Conservation (phyloP, 2,113 vertebrate species). For the Misgurnus mizolepis region DNA sequence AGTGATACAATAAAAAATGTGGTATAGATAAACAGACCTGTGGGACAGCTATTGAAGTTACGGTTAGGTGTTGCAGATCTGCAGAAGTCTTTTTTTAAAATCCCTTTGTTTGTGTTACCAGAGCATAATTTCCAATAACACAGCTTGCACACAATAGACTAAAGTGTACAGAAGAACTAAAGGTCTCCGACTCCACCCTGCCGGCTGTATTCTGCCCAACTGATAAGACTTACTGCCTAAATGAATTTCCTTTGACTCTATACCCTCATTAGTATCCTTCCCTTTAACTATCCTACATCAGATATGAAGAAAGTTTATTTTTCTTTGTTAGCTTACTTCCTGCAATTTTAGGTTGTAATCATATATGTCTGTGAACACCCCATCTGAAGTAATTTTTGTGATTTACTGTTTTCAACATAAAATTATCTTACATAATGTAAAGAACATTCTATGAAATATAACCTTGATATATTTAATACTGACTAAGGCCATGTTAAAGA, state of each 20-base stretch:
- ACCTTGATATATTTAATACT: too few species aligned
- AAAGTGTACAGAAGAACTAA: conserved; percentile 14
- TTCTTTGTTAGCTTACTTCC: conserved; percentile 32
- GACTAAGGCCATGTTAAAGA: too few species aligned
- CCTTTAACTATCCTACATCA: conserved; percentile 29
- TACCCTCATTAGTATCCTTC: conserved; percentile 26
- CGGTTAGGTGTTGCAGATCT: conserved; percentile 12
- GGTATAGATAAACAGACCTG: conserved; percentile 1
- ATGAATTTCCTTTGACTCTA: conserved; percentile 29
- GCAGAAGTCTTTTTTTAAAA: conserved; percentile 4
- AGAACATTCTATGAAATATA: too few species aligned
- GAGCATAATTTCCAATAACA: not conserved
- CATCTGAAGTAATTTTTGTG: too few species aligned
- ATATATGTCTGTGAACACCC: too few species aligned
- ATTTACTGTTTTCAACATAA: too few species aligned
- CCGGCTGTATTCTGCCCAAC: conserved; percentile 6
- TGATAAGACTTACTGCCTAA: conserved; percentile 21
- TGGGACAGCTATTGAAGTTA: conserved; percentile 2
- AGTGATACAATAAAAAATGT: conserved; percentile 6
- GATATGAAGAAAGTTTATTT: conserved; percentile 33
- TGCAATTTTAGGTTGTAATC: not conserved
- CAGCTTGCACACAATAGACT: not conserved
- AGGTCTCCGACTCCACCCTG: conserved; percentile 25
- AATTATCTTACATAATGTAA: too few species aligned
- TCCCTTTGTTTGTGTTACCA: not conserved